phyloP scores from a whole-genome alignment of 92 coral and sea anemone genomes.

The Zoanthus sociatus region DNA sequence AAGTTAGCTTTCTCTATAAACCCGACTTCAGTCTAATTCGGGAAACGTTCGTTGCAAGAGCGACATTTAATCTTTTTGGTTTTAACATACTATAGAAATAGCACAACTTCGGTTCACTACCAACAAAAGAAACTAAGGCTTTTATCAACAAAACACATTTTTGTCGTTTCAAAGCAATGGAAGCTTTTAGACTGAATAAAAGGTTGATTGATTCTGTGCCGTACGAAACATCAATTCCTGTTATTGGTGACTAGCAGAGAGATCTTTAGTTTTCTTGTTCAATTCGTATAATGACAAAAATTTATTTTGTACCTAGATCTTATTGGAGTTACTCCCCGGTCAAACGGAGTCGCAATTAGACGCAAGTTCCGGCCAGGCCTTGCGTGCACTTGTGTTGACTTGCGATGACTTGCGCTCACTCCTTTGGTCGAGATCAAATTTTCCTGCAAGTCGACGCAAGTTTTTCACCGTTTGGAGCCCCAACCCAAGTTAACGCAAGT shows the following conservation, averaged over 20 bases:
- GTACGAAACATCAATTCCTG: constrained; percentile 57
- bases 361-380: too few relatives aligned
- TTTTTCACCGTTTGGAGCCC: too few relatives aligned
- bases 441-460: too few relatives aligned
- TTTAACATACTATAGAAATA: constrained; percentile 52
- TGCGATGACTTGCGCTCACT: too few relatives aligned
- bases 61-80: constrained; percentile 56
- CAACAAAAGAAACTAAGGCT: constrained; percentile 55
- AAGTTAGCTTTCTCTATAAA: constrained; percentile 61
- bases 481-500: too few relatives aligned
- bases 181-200: constrained; percentile 59
- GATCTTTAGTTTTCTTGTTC: too few relatives aligned
- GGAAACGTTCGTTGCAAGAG: constrained; percentile 38
- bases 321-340: too few relatives aligned
- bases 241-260: neutral
- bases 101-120: constrained; percentile 40
- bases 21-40: constrained; percentile 60
- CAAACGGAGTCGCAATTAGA: too few relatives aligned
- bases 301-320: neutral
- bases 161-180: constrained; percentile 71
- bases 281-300: too few relatives aligned
- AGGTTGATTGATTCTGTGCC: constrained; percentile 56
- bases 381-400: too few relatives aligned
- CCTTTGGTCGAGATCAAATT: too few relatives aligned
- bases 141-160: constrained; percentile 63